Percentiles rank a stretch among this genome's conserved stretches.
Evolutionary conservation across 2,797 vertebrate genomes (phyloP).

Genomic region (Cheracebus regulus): DNA sequence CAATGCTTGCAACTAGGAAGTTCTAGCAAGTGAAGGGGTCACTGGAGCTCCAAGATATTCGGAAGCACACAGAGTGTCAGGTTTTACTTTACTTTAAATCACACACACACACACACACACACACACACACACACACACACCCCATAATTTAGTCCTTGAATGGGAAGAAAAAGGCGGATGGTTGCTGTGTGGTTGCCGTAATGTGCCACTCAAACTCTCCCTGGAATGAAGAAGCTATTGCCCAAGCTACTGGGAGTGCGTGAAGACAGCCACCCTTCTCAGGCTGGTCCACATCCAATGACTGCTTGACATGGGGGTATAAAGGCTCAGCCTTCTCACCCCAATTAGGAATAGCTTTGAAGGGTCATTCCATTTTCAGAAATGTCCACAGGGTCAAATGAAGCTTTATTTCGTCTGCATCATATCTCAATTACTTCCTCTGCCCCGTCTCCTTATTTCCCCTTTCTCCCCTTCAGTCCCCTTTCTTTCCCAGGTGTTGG

Average conservation of each 20-base stretch:
- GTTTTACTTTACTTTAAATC: not conserved
- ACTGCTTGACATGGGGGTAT: not conserved
- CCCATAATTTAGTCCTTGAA: not conserved
- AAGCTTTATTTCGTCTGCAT: not conserved
- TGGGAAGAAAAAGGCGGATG: not conserved
- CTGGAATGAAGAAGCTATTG: not conserved
- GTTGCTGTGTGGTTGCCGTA: not conserved
- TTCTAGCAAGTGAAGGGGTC: not conserved
- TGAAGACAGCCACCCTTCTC: not conserved
- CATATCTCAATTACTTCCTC: not conserved
- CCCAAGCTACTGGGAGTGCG: not conserved
- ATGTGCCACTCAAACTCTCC: not conserved
- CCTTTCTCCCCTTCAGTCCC: not conserved
- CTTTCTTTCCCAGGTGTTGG: not conserved
- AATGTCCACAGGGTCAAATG: not conserved
- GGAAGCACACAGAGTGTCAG: not conserved
- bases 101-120: not conserved
- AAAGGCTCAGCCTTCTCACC: not conserved
- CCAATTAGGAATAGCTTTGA: not conserved
- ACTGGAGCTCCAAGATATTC: not conserved
- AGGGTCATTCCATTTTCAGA: not conserved
- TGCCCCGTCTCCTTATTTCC: not conserved
- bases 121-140: not conserved
- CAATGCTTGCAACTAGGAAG: not conserved
- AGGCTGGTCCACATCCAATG: not conserved